Evolutionary conservation across 1,140 invertebrate species (phyloP).

Genomic region (Aleiodes sp.): DNA sequence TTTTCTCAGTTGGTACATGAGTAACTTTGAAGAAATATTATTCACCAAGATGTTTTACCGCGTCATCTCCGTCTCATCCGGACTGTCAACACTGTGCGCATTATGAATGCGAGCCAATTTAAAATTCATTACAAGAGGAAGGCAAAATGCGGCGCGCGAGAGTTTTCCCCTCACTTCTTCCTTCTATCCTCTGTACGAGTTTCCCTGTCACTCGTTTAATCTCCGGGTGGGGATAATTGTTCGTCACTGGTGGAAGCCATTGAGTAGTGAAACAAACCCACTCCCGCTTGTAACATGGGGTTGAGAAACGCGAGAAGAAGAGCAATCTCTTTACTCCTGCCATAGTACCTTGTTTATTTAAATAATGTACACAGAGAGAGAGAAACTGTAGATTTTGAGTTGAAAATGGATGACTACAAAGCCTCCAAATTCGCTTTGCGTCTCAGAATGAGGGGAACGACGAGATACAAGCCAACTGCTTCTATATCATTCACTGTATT

Average conservation of each 20-base stretch:
- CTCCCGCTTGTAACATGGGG: constrained; percentile 12
- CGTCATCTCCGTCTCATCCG: constrained; percentile 61
- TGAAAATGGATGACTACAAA: constrained; percentile 64
- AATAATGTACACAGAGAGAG: constrained; percentile 56
- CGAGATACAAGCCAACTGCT: constrained; percentile 56
- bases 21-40: constrained; percentile 39
- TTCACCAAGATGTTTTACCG: constrained; percentile 56
- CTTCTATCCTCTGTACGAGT: neutral
- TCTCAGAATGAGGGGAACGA: constrained; percentile 40
- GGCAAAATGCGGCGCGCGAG: constrained; percentile 27
- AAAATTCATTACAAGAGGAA: constrained; percentile 63
- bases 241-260: constrained; percentile 53
- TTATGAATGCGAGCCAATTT: constrained; percentile 65
- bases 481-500: constrained; percentile 9
- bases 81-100: constrained; percentile 51
- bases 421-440: constrained; percentile 56
- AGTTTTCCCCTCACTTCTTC: constrained; percentile 9
- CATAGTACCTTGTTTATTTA: constrained; percentile 61
- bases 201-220: constrained; percentile 43
- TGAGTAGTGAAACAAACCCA: constrained; percentile 7
- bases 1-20: neutral
- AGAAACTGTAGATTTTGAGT: constrained; percentile 13
- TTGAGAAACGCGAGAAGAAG: constrained; percentile 33
- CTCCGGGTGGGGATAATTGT: constrained; percentile 59
- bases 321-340: constrained; percentile 53